phyloP scores from a whole-genome alignment of 2,797 vertebrate genomes.

The Xerus rutilus region DNA sequence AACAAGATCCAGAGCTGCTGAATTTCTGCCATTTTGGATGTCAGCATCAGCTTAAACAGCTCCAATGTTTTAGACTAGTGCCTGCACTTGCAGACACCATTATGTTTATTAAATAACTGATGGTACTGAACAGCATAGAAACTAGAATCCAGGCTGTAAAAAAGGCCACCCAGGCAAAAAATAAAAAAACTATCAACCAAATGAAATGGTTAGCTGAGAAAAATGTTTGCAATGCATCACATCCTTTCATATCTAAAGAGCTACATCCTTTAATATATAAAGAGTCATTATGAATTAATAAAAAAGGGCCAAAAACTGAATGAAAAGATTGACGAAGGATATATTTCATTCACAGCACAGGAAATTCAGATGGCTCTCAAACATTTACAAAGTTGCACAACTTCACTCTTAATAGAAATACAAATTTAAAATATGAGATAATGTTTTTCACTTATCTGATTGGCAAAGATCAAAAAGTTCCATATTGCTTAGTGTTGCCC shows the following conservation, averaged over 20 bases:
- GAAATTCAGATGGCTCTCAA: neutral
- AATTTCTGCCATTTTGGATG: neutral
- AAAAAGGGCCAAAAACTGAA: neutral
- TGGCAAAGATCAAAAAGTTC: neutral
- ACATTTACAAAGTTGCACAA: neutral
- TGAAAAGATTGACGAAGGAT: neutral
- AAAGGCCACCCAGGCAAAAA: neutral
- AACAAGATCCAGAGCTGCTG: neutral
- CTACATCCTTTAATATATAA: slow-evolving; percentile 8
- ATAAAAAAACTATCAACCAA: neutral
- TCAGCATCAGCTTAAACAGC: neutral
- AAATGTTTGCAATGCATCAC: neutral
- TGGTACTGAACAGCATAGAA: neutral
- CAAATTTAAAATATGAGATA: slow-evolving; percentile 11
- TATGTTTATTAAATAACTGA: neutral
- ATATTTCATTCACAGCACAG: neutral
- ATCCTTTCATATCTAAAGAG: neutral
- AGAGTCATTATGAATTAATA: slow-evolving; percentile 52
- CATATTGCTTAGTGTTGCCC: neutral
- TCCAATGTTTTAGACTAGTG: neutral
- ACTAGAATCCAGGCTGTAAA: neutral
- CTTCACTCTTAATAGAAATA: neutral
- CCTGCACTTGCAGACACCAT: neutral
- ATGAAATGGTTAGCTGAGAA: neutral
- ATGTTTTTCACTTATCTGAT: neutral